Base-by-base conservation (phyloP, 2,797 vertebrate genomes). In the Megalops cyprinoides region DNA sequence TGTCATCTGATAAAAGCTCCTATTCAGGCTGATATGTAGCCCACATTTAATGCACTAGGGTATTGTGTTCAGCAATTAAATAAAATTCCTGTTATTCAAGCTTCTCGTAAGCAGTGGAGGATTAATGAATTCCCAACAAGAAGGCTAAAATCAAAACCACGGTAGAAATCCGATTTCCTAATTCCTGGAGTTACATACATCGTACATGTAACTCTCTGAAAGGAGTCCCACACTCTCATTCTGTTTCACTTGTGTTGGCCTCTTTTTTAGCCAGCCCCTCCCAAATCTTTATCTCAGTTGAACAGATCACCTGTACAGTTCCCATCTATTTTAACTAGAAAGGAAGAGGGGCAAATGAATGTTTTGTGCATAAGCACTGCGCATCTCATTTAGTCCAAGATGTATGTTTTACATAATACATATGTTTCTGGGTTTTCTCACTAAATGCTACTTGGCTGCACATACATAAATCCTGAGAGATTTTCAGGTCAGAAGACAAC, bases 221-320 rank as follows among this genome's bases (percentile, higher is more conserved):
- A 77, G 31, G 80, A 91, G 88, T 77, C 81, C 86, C 83, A 87
- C 85, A 85, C 79, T 81, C 87, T 84, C 85, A 86, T 91, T 89
- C 0, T 76, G 89, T 91, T 90, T 91, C 90, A 90, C 81, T 71
- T 76, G 77, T 48, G 76, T 85, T 86, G 86, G 81, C 88, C 82
- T 87, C 49, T 31, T 84, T 80, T 81, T 81, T 3, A 23, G 37
- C 10, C 5, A 25, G 82, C 83, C 84, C 82, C 90, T 86, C 92
- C 91, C 89, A 87, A 39, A 58, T 51, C 81, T 88, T 93, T 91
- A 90, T 93, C 81, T 88, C 69, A 75, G 39, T 56, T 28, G 77
- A 74, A 85, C 85, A 85, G 88, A 85, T 90, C 87, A 90, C 77
- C 86, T 84, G 79, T 85, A 83, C 62, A 84, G 86, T 91, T 90